Evolutionary conservation across 2,888 invertebrate genomes (phyloP).

Genomic region (Phaonia tiefii): DNA sequence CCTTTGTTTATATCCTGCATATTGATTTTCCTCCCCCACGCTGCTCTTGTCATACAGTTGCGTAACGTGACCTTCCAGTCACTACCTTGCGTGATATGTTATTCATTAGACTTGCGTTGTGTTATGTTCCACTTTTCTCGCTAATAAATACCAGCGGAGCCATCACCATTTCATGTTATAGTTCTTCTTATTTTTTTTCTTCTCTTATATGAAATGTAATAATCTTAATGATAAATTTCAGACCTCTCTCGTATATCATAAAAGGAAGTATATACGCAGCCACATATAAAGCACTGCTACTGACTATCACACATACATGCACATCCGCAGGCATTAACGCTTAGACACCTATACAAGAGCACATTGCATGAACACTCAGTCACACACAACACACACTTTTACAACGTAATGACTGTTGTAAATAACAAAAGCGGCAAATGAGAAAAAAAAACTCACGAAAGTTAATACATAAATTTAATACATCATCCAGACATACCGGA

Average conservation of each 20-base stretch:
- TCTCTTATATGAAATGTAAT: constrained; percentile 23
- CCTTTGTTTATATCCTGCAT: too few relatives aligned
- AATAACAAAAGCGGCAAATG: constrained; percentile 16
- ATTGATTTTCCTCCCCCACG: too few relatives aligned
- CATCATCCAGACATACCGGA: neutral
- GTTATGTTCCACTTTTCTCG: too few relatives aligned
- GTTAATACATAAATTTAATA: constrained; percentile 11
- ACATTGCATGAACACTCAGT: neutral
- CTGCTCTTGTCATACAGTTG: too few relatives aligned
- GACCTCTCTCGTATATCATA: constrained; percentile 36
- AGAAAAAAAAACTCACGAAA: constrained; percentile 6
- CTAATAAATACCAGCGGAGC: too few relatives aligned
- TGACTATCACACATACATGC: too few relatives aligned
- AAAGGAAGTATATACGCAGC: neutral
- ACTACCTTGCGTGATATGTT: neutral
- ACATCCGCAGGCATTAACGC: neutral
- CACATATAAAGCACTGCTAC: neutral
- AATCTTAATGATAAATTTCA: constrained; percentile 49
- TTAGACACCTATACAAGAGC: neutral
- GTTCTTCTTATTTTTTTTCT: neutral
- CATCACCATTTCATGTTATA: constrained; percentile 19
- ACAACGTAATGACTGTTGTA: constrained; percentile 19
- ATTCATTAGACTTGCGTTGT: neutral
- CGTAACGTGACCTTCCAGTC: constrained; percentile 23
- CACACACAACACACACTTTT: constrained; percentile 30